Percentiles rank a stretch among this genome's conserved stretches.
These are phyloP conservation scores for Pollenia angustigena DNA, from an alignment of 2,888 invertebrate species.

Conservation along the genomic window DNA sequence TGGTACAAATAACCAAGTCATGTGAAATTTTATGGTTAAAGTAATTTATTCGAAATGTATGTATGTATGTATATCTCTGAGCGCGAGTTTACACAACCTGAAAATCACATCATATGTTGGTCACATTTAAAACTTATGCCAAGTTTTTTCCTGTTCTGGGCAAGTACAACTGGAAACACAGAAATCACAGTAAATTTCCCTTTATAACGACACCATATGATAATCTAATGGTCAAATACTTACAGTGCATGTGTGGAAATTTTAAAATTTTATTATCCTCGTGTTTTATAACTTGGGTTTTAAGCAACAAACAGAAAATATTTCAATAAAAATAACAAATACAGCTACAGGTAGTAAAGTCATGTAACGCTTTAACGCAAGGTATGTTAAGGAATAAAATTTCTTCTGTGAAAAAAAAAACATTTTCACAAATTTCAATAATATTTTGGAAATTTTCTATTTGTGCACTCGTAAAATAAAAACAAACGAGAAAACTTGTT, in stretches of 20 bases:
- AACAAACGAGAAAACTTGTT: constrained; percentile 45
- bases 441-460: constrained; percentile 53
- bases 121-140: constrained; percentile 83
- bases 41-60: constrained; percentile 11
- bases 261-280: constrained; percentile 12
- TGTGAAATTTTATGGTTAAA: constrained; percentile 30
- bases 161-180: constrained; percentile 30
- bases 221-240: constrained; percentile 46
- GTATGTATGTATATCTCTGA: neutral
- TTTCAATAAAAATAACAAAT: constrained; percentile 3
- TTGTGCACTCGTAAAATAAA: neutral
- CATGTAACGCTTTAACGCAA: constrained; percentile 52
- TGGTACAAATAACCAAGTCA: neutral
- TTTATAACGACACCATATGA: constrained; percentile 54
- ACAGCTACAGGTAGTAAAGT: constrained; percentile 65
- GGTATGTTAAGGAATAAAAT: constrained; percentile 6
- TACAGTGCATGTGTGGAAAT: constrained; percentile 71
- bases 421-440: constrained; percentile 39
- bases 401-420: constrained; percentile 39
- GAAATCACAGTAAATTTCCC: constrained; percentile 51
- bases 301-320: constrained; percentile 2
- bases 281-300: constrained; percentile 1
- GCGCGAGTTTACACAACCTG: neutral
- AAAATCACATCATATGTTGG: constrained; percentile 81
- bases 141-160: constrained; percentile 76